Evolutionary conservation across 2,113 vertebrate genomes (phyloP).

Genomic region (Hypanus sabinus): DNA sequence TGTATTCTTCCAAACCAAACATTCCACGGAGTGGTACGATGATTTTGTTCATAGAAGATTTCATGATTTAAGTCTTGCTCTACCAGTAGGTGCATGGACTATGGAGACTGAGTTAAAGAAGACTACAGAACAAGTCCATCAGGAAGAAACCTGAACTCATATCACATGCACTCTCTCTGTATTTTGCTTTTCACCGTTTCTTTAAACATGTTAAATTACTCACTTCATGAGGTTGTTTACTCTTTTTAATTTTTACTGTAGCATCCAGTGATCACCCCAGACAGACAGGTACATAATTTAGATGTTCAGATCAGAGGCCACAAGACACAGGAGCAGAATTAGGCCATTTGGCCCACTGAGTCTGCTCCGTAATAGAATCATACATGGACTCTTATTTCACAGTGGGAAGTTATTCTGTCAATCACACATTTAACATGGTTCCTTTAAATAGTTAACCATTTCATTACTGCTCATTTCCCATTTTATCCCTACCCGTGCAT

Average conservation of each 20-base stretch:
- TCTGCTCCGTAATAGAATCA: background rate
- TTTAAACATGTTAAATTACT: background rate
- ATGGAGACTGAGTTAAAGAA: background rate
- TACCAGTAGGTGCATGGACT: background rate
- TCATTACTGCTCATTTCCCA: background rate
- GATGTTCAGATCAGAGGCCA: background rate
- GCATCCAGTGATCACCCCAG: background rate
- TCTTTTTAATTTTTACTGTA: background rate
- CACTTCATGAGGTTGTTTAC: background rate
- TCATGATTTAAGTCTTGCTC: background rate
- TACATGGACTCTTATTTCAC: background rate
- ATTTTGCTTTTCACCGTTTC: background rate
- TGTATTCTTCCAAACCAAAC: background rate
- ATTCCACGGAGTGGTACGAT: background rate
- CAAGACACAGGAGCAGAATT: too few relatives aligned
- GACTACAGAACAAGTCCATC: background rate
- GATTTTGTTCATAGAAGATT: background rate
- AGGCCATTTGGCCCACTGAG: too few relatives aligned
- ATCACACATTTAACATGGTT: too few relatives aligned
- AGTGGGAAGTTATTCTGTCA: too few relatives aligned
- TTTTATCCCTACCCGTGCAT: background rate
- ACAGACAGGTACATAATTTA: background rate
- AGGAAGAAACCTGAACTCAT: background rate
- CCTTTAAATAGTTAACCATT: too few relatives aligned
- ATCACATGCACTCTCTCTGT: background rate